Evolutionary conservation across 1,140 invertebrate genomes (phyloP).

Genomic region (Leptinotarsa texana): DNA sequence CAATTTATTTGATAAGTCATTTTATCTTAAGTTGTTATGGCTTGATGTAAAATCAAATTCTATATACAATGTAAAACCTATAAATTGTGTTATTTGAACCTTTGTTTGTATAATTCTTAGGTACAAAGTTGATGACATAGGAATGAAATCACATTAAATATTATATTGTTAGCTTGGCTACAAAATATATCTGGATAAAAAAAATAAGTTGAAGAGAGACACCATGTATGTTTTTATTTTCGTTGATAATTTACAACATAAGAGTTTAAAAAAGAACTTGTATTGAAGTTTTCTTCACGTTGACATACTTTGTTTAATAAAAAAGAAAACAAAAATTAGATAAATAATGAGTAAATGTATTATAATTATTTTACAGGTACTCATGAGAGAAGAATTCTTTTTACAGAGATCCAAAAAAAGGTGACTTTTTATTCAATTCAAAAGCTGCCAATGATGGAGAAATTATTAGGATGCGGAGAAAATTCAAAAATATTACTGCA

Average conservation of each 20-base stretch:
- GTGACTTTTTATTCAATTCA: neutral
- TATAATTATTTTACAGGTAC: neutral
- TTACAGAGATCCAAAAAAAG: neutral
- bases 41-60: no score
- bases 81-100: no score
- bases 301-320: neutral
- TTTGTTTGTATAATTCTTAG: no score
- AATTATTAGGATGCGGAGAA: neutral
- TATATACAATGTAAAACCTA: no score
- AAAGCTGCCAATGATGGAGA: neutral
- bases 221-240: no score
- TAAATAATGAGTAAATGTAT: neutral
- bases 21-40: no score
- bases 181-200: no score
- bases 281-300: neutral
- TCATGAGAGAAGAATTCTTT: neutral
- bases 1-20: no score
- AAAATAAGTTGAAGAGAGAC: no score
- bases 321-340: neutral
- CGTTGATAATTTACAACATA: neutral
- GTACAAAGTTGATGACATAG: no score
- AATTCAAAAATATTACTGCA: neutral
- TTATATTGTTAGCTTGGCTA: no score
- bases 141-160: no score
- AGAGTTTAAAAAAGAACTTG: neutral